Evolutionary conservation across 2,113 vertebrate genomes (phyloP).

Genomic region (Apistogramma diplotaenia): DNA sequence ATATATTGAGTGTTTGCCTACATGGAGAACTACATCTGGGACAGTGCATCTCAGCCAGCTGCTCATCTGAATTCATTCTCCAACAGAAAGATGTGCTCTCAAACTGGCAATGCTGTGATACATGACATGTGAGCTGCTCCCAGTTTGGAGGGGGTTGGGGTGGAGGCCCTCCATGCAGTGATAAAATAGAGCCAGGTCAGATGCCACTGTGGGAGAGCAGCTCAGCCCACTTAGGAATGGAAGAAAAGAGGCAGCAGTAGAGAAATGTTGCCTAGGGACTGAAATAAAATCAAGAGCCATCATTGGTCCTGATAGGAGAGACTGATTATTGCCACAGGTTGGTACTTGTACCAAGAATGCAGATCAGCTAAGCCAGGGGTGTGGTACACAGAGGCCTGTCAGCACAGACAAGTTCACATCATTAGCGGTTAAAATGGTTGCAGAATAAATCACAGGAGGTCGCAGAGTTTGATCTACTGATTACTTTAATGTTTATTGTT

Average conservation of each 20-base stretch:
- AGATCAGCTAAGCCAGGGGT: conserved; percentile 1
- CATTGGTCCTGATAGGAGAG: not conserved
- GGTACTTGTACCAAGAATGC: conserved; percentile 56
- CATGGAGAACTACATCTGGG: not conserved
- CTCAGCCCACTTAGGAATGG: not conserved
- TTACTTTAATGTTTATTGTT: not conserved
- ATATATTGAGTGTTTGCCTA: not conserved
- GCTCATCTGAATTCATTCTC: not conserved
- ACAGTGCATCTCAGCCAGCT: not conserved
- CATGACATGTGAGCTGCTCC: conserved; percentile 21
- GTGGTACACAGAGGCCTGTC: conserved; percentile 7
- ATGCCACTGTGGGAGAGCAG: conserved; percentile 10
- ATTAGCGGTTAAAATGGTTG: not conserved
- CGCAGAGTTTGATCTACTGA: not conserved
- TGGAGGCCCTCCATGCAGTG: not conserved
- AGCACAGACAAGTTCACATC: not conserved
- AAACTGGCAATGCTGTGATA: not conserved
- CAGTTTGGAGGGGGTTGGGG: not conserved
- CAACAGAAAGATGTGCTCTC: not conserved
- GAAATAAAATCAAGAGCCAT: not conserved
- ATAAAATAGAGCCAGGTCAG: conserved; percentile 24
- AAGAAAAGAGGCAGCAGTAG: not conserved
- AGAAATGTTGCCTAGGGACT: conserved; percentile 13
- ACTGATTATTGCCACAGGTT: conserved; percentile 19
- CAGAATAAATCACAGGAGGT: not conserved